Conservation (phyloP, 2,888 invertebrate genomes). For the Azorinus chamasolen region DNA sequence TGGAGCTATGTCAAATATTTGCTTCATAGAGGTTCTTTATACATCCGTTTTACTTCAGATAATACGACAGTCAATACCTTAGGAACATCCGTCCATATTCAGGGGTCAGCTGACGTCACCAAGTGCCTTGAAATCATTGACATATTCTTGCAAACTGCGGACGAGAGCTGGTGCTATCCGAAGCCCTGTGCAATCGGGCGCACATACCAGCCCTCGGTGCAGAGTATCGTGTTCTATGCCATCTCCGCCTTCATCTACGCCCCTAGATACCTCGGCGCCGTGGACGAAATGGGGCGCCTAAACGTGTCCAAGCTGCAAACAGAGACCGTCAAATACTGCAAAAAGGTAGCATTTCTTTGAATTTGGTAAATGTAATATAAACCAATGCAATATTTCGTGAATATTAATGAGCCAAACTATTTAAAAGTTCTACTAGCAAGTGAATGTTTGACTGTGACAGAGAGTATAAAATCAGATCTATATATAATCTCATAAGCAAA, state of each 20-base stretch:
- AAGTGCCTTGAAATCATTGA: constrained; percentile 73
- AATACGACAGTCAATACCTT: constrained; percentile 39
- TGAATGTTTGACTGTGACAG: too few species aligned
- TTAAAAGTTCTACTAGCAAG: too few species aligned
- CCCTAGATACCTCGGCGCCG: constrained; percentile 65
- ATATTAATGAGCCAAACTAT: too few species aligned
- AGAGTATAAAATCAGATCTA: too few species aligned
- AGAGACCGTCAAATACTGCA: constrained; percentile 68
- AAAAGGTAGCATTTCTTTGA: constrained; percentile 4
- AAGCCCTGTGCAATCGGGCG: constrained; percentile 83
- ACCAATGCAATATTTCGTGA: too few species aligned
- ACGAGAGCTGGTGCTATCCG: constrained; percentile 74
- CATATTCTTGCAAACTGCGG: constrained; percentile 67
- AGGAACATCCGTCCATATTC: constrained; percentile 62
- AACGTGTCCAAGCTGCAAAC: constrained; percentile 66
- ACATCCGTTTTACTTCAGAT: constrained; percentile 53
- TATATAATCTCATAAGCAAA: too few species aligned
- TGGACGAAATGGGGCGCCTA: constrained; percentile 65
- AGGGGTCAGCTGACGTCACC: constrained; percentile 73
- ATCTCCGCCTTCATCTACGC: constrained; percentile 75
- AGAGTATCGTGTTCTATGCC: constrained; percentile 72
- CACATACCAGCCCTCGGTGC: constrained; percentile 76
- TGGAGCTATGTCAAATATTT: too few species aligned
- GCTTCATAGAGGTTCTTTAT: too few species aligned
- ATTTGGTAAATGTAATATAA: too few species aligned